Conservation (phyloP, 1,140 invertebrate species). For the Drusus annulatus region DNA sequence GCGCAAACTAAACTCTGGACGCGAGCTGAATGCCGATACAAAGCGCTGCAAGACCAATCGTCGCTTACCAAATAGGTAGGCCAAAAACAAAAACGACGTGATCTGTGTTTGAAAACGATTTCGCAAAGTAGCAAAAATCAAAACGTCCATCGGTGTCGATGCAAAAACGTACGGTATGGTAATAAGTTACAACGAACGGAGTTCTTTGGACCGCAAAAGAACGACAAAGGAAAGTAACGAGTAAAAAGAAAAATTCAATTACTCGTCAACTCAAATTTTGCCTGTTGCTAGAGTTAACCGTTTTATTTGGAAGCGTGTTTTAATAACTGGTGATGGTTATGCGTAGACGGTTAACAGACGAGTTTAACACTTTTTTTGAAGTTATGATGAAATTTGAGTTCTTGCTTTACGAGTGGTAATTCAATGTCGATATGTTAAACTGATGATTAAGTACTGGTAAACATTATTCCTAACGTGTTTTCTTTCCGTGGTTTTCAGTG, state of each 20-base stretch:
- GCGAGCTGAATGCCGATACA: constrained; percentile 8
- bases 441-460: no score
- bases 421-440: no score
- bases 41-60: constrained; percentile 12
- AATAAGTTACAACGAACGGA: constrained; percentile 17
- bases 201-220: background rate
- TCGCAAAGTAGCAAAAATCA: constrained; percentile 38
- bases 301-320: no score
- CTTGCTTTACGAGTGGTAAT: no score
- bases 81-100: constrained; percentile 43
- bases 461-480: no score
- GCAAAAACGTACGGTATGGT: constrained; percentile 13
- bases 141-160: constrained; percentile 13
- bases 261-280: no score
- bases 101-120: constrained; percentile 41
- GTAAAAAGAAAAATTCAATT: background rate
- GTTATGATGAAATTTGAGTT: no score
- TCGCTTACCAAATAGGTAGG: constrained; percentile 26
- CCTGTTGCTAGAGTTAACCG: no score
- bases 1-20: constrained; percentile 13
- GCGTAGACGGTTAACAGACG: no score
- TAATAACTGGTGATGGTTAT: no score
- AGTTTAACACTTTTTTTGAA: no score
- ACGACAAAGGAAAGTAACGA: background rate
- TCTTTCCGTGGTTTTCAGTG: no score